Conservation (phyloP, 2,888 invertebrate genomes). For the Phalera bucephala region DNA sequence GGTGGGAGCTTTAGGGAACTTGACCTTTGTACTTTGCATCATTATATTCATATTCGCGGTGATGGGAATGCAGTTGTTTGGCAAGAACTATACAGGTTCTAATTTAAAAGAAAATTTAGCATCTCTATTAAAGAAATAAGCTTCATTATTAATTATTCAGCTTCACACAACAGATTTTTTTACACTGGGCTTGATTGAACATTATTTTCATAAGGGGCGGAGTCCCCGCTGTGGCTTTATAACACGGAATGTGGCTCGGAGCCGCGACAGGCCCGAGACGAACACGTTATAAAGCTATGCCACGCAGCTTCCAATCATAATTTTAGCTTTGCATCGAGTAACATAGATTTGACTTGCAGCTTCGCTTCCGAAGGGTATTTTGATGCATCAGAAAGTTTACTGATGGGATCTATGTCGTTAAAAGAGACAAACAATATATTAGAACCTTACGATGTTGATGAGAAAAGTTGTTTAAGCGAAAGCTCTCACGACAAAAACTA, state of each 20-base stretch:
- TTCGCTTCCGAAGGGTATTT: slow-evolving; percentile 76
- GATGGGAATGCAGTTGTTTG: slow-evolving; percentile 98
- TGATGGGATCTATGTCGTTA: slow-evolving; percentile 80
- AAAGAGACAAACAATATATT: slow-evolving; percentile 27
- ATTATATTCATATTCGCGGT: slow-evolving; percentile 99
- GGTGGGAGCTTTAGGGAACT: slow-evolving; percentile 96
- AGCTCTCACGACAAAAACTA: slow-evolving; percentile 64
- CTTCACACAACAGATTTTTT: slow-evolving; percentile 77
- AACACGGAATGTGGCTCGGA: slow-evolving; percentile 64
- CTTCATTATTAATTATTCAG: slow-evolving; percentile 79
- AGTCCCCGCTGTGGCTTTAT: slow-evolving; percentile 77
- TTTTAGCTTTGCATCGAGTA: slow-evolving; percentile 80
- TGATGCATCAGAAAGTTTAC: slow-evolving; percentile 69
- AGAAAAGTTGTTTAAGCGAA: slow-evolving; percentile 46
- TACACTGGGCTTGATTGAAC: slow-evolving; percentile 79
- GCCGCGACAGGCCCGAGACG: slow-evolving; percentile 47
- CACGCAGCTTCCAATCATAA: slow-evolving; percentile 79
- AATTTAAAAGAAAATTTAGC: slow-evolving; percentile 76
- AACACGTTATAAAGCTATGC: slow-evolving; percentile 78
- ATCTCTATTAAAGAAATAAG: slow-evolving; percentile 73
- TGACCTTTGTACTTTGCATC: slow-evolving; percentile 97
- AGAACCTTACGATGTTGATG: slow-evolving; percentile 34
- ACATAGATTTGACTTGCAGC: slow-evolving; percentile 80
- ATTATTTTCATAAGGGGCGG: slow-evolving; percentile 71
- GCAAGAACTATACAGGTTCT: slow-evolving; percentile 92